These are phyloP conservation scores for Gambusia holbrooki DNA, from an alignment of 2,113 vertebrate species.

Conservation along the genomic window DNA sequence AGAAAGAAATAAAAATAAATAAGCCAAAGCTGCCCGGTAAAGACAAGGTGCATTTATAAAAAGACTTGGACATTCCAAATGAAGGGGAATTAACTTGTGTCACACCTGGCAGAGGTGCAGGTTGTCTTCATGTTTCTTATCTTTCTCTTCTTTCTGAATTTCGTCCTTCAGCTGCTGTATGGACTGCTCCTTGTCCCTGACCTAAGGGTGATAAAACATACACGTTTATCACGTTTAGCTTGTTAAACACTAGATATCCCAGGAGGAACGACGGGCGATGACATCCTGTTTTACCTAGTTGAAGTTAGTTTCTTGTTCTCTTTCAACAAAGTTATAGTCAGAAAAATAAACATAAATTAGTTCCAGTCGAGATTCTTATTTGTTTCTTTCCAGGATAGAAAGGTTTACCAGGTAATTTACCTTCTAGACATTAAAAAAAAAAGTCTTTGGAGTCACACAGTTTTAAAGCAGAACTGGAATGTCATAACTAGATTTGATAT, in stretches of 20 bases:
- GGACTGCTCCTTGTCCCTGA: conserved; percentile 50
- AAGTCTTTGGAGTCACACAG: not conserved
- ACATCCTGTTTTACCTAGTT: not conserved
- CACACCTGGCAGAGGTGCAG: conserved; percentile 56
- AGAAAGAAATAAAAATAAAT: not conserved
- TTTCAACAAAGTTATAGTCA: not conserved
- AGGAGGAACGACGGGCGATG: too few species aligned
- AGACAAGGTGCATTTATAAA: conserved; percentile 11
- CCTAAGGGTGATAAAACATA: conserved; percentile 12
- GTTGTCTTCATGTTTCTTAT: conserved; percentile 38
- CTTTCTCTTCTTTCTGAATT: conserved; percentile 44
- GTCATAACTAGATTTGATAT: not conserved
- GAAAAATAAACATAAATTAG: not conserved
- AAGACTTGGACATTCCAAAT: not conserved
- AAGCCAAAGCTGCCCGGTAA: not conserved
- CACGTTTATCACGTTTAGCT: not conserved
- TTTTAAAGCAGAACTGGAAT: too few species aligned
- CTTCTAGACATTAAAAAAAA: not conserved
- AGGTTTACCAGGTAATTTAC: too few species aligned
- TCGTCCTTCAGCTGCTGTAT: conserved; percentile 42
- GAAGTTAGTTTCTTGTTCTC: not conserved
- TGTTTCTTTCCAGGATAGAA: too few species aligned
- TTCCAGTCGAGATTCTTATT: not conserved
- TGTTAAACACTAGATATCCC: not conserved
- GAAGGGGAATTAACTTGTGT: conserved; percentile 2